Percentiles rank a stretch among this genome's conserved stretches.
Conservation (phyloP, 2,888 invertebrate species). For the Boloria euphrosyne region DNA sequence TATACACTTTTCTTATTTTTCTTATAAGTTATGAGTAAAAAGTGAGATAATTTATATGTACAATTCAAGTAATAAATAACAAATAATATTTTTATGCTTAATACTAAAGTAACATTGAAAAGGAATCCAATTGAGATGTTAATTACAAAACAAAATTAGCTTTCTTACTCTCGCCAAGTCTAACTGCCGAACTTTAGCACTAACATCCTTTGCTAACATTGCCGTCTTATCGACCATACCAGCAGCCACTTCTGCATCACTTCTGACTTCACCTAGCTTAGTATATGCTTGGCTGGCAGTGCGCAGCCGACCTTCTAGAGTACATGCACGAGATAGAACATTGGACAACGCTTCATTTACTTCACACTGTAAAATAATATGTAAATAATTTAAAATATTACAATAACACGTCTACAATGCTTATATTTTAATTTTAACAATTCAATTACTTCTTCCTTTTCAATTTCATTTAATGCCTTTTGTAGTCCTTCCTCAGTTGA, state of each 20-base stretch:
- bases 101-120: too few relatives aligned
- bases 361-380: conserved; percentile 77
- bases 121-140: too few relatives aligned
- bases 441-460: conserved; percentile 80
- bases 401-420: conserved; percentile 17
- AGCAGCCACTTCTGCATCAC: conserved; percentile 90
- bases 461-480: conserved; percentile 80
- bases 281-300: conserved; percentile 91
- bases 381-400: not conserved
- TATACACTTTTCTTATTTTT: not conserved
- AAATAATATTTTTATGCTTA: too few relatives aligned
- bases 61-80: too few relatives aligned
- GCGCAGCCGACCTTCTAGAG: conserved; percentile 90
- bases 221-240: conserved; percentile 94
- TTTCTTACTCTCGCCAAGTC: conserved; percentile 92
- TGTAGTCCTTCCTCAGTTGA: conserved; percentile 82
- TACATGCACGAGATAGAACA: conserved; percentile 87
- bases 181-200: conserved; percentile 96
- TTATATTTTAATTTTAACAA: not conserved
- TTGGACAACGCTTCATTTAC: conserved; percentile 87
- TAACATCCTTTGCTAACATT: conserved; percentile 94
- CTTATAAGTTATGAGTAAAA: not conserved
- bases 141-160: not conserved
- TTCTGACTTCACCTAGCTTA: conserved; percentile 88
- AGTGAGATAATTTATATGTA: too few relatives aligned